These are phyloP conservation scores for Babyrousa celebensis DNA, from an alignment of 2,797 vertebrate species.

Conservation along the genomic window DNA sequence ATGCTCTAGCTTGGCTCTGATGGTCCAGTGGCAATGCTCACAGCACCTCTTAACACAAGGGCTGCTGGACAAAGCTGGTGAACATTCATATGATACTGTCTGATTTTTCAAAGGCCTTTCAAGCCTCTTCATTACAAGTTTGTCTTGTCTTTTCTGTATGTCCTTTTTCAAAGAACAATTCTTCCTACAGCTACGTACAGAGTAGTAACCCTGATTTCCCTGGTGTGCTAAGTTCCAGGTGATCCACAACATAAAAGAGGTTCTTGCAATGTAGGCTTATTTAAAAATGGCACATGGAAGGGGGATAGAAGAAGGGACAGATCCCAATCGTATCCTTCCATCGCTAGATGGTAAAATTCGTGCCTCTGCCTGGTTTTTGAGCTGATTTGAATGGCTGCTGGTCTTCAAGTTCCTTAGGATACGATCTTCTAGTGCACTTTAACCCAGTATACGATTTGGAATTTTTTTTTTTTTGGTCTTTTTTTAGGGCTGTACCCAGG, in stretches of 20 bases:
- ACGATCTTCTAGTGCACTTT: not conserved
- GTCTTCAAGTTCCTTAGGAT: not conserved
- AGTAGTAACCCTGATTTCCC: not conserved
- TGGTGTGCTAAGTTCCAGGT: not conserved
- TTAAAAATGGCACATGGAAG: not conserved
- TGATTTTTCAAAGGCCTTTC: not conserved
- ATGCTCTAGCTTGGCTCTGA: not conserved
- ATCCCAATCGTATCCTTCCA: not conserved
- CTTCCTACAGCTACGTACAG: not conserved
- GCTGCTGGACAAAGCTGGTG: not conserved
- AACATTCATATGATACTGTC: not conserved
- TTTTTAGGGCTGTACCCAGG: not conserved
- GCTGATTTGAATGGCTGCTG: not conserved
- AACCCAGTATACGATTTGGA: not conserved
- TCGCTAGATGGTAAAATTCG: not conserved
- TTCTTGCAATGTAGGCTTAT: not conserved
- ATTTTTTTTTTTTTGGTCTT: conserved; percentile 12
- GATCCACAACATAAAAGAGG: not conserved
- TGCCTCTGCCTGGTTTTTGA: not conserved
- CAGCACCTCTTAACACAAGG: not conserved
- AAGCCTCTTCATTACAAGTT: not conserved
- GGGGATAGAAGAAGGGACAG: not conserved
- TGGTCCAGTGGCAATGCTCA: not conserved
- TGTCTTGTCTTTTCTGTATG: not conserved
- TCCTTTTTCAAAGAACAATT: not conserved